phyloP scores from a whole-genome alignment of 1,140 invertebrate genomes.

The Drosophila kikkawai region DNA sequence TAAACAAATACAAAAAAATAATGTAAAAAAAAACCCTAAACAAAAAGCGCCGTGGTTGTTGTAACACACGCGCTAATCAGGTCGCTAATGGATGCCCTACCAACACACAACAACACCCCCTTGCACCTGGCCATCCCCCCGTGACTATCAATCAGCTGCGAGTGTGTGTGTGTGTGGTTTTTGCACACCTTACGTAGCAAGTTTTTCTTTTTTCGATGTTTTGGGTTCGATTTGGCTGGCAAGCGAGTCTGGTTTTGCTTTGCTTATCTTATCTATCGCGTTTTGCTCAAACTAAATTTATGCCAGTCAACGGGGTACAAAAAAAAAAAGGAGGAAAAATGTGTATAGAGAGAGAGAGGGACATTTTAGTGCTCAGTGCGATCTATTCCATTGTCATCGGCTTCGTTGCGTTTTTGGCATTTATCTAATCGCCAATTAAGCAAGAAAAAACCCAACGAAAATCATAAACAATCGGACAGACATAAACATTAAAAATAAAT shows the following conservation, averaged over 20 bases:
- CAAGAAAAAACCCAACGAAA: conserved; percentile 63
- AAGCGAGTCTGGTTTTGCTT: conserved; percentile 35
- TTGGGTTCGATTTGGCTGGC: conserved; percentile 36
- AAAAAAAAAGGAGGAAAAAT: conserved; percentile 20
- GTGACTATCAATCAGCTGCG: conserved; percentile 65
- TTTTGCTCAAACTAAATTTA: conserved; percentile 78
- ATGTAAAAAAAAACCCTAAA: conserved; percentile 26
- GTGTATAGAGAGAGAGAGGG: neutral
- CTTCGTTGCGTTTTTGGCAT: conserved; percentile 50
- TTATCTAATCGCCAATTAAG: conserved; percentile 81
- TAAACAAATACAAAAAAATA: conserved; percentile 48
- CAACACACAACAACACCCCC: conserved; percentile 8
- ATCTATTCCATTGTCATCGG: conserved; percentile 45
- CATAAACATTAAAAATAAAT: conserved; percentile 84
- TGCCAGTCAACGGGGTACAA: conserved; percentile 47
- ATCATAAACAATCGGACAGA: conserved; percentile 80
- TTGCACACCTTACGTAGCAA: conserved; percentile 66
- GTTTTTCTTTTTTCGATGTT: conserved; percentile 20
- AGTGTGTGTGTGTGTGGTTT: conserved; percentile 32
- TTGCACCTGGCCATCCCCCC: conserved; percentile 28
- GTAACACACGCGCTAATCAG: conserved; percentile 76
- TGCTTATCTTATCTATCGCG: conserved; percentile 70
- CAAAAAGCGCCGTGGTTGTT: conserved; percentile 40
- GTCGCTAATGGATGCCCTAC: conserved; percentile 43
- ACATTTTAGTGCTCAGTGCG: neutral